Conservation (phyloP, 2,888 invertebrate genomes). For the Stictocephala bisonia region DNA sequence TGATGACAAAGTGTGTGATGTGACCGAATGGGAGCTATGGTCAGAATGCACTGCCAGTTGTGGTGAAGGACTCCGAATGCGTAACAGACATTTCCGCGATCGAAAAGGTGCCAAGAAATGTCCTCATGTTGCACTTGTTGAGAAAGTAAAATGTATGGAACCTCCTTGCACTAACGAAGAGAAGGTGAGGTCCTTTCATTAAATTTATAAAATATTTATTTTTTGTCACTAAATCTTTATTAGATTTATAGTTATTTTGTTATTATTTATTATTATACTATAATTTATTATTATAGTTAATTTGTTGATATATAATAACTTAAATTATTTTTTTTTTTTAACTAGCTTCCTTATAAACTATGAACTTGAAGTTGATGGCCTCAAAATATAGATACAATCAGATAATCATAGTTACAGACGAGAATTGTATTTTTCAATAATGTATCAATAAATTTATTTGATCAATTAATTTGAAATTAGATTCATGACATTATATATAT, state of each 20-base stretch:
- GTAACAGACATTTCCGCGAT: slow-evolving; percentile 79
- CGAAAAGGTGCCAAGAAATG: slow-evolving; percentile 85
- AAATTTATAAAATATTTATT: background rate
- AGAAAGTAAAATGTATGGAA: slow-evolving; percentile 84
- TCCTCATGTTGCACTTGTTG: slow-evolving; percentile 78
- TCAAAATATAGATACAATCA: too few relatives aligned
- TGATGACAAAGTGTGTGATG: slow-evolving; percentile 67
- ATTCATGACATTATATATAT: too few relatives aligned
- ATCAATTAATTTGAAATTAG: too few relatives aligned
- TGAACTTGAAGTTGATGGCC: too few relatives aligned
- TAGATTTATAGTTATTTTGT: background rate
- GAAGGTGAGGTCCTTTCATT: slow-evolving; percentile 30
- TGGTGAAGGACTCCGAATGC: slow-evolving; percentile 80
- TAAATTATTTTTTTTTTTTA: too few relatives aligned
- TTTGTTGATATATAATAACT: too few relatives aligned
- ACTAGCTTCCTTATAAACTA: too few relatives aligned
- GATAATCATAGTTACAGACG: too few relatives aligned
- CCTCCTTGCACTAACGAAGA: slow-evolving; percentile 69
- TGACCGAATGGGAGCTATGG: slow-evolving; percentile 82
- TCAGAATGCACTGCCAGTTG: slow-evolving; percentile 90
- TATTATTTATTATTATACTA: too few relatives aligned
- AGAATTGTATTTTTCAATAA: too few relatives aligned
- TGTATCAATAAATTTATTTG: too few relatives aligned
- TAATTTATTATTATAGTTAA: too few relatives aligned
- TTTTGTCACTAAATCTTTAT: background rate